Percentiles rank a stretch among this genome's conserved stretches.
phyloP scores from a whole-genome alignment of 2,797 vertebrate species.

The Acropternis orthonyx region DNA sequence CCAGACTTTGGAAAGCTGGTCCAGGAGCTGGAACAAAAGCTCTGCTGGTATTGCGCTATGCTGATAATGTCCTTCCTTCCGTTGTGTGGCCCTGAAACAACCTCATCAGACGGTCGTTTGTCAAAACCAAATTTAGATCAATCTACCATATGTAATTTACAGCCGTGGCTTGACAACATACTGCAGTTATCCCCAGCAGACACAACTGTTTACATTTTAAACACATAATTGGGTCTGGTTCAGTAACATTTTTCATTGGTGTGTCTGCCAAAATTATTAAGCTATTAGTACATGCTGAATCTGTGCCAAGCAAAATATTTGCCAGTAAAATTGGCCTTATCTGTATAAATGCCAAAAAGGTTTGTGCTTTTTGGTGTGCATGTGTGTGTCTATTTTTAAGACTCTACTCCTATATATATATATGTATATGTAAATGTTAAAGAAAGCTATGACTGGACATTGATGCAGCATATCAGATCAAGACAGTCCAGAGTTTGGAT shows the following conservation, averaged over 20 bases:
- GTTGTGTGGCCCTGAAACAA: slow-evolving; percentile 7
- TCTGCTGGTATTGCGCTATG: neutral
- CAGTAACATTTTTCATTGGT: slow-evolving; percentile 52
- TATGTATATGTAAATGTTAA: neutral
- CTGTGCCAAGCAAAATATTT: neutral
- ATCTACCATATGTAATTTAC: slow-evolving; percentile 37
- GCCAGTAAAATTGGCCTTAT: slow-evolving; percentile 60
- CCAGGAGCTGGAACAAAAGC: slow-evolving; percentile 13
- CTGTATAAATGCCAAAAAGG: slow-evolving; percentile 50
- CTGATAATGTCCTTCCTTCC: slow-evolving; percentile 13
- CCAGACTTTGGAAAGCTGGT: slow-evolving; percentile 10
- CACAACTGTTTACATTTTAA: slow-evolving; percentile 53
- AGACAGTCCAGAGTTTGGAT: neutral
- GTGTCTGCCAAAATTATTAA: slow-evolving; percentile 40
- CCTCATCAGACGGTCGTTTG: neutral
- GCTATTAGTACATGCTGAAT: slow-evolving; percentile 50
- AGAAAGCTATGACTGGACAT: neutral
- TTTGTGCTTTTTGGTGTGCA: slow-evolving; percentile 9
- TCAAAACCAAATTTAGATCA: slow-evolving; percentile 52
- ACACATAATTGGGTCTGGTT: slow-evolving; percentile 51
- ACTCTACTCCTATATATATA: neutral
- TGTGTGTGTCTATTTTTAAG: neutral
- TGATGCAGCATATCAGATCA: neutral
- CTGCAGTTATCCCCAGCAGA: slow-evolving; percentile 42
- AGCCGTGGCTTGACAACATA: slow-evolving; percentile 23